These are phyloP conservation scores for Chionis minor DNA, from an alignment of 2,113 vertebrate genomes.

Conservation along the genomic window DNA sequence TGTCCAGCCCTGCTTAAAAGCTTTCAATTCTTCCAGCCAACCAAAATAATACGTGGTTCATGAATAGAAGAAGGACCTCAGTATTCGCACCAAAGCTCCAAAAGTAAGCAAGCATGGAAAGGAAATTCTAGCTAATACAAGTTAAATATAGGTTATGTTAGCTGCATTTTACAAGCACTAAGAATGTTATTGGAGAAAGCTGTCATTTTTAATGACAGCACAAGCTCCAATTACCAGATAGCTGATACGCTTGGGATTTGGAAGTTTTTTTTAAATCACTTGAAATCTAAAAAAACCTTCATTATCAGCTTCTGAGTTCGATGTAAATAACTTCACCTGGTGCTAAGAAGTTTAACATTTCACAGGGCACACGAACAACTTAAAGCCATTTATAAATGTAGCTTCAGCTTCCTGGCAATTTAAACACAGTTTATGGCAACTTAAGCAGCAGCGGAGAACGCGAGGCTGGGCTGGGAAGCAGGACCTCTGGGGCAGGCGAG, in stretches of 20 bases:
- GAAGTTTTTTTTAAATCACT: conserved; percentile 61
- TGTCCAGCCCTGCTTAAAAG: conserved; percentile 31
- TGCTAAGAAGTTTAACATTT: conserved; percentile 61
- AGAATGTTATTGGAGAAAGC: conserved; percentile 78
- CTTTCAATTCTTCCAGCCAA: neutral
- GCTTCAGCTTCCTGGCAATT: conserved; percentile 36
- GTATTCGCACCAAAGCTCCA: conserved; percentile 3
- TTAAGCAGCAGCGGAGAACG: neutral
- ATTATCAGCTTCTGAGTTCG: conserved; percentile 68
- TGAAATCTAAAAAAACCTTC: conserved; percentile 73
- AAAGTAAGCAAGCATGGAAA: conserved; percentile 60
- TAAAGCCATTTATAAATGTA: conserved; percentile 42
- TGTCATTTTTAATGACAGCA: conserved; percentile 84
- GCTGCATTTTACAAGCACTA: conserved; percentile 79
- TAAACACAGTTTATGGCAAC: conserved; percentile 1
- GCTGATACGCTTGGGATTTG: conserved; percentile 76
- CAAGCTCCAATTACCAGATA: conserved; percentile 79
- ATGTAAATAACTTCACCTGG: conserved; percentile 72
- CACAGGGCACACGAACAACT: conserved; percentile 21
- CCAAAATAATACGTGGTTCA: neutral
- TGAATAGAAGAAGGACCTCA: conserved; percentile 7
- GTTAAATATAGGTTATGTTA: conserved; percentile 81
- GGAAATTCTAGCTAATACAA: conserved; percentile 69
- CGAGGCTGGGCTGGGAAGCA: neutral
- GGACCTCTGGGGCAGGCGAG: neutral